phyloP scores from a whole-genome alignment of 1,140 invertebrate genomes.

The Daktulosphaira vitifoliae region DNA sequence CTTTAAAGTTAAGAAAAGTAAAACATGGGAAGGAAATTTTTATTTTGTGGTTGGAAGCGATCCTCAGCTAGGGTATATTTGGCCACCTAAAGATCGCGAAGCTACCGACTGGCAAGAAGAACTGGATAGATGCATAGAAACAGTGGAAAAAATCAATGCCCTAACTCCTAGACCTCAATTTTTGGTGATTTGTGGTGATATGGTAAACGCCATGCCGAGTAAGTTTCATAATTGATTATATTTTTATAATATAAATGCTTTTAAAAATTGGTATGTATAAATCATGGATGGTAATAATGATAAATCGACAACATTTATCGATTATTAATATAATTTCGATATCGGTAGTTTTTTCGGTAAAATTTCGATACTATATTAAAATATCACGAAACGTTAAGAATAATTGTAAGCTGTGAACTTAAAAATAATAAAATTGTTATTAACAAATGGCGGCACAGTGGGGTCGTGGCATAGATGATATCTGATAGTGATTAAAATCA shows the following conservation, averaged over 20 bases:
- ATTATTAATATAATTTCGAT: not conserved
- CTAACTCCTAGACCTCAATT: conserved; percentile 48
- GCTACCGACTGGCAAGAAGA: conserved; percentile 47
- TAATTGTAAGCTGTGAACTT: too few species aligned
- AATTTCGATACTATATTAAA: too few species aligned
- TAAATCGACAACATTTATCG: not conserved
- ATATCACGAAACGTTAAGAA: too few species aligned
- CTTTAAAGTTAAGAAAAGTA: conserved; percentile 34
- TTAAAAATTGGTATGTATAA: not conserved
- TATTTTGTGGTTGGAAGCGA: conserved; percentile 50
- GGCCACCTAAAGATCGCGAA: conserved; percentile 43
- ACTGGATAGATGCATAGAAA: conserved; percentile 43
- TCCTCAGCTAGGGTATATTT: conserved; percentile 49
- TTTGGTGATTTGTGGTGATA: conserved; percentile 52
- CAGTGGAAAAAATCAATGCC: conserved; percentile 45
- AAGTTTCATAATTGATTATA: conserved; percentile 30
- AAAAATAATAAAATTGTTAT: too few species aligned
- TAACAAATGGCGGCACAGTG: too few species aligned
- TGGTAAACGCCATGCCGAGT: conserved; percentile 49
- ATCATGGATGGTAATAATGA: not conserved
- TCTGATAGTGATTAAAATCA: too few species aligned
- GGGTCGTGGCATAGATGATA: too few species aligned
- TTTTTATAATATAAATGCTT: not conserved
- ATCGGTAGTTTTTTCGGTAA: too few species aligned
- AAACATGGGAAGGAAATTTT: conserved; percentile 41